Percentiles rank a stretch among this genome's conserved stretches.
Conservation (phyloP, 2,113 vertebrate genomes). For the Gracilinanus agilis region DNA sequence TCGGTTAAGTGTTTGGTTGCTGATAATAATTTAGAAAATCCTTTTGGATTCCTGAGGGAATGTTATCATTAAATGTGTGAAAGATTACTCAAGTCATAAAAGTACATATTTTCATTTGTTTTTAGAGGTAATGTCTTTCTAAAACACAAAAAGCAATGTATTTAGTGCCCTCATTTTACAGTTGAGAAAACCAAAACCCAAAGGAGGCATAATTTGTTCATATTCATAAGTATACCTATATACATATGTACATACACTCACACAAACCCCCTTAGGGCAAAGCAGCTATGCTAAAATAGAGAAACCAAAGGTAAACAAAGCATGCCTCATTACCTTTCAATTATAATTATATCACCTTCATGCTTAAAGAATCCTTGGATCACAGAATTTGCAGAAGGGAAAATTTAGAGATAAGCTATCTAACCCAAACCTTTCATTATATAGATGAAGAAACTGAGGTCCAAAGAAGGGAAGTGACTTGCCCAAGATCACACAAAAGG, state of each 20-base stretch:
- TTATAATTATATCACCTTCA: slow-evolving; percentile 3
- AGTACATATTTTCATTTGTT: neutral
- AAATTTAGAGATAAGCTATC: neutral
- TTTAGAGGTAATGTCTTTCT: slow-evolving; percentile 26
- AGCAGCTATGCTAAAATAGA: neutral
- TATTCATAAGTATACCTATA: neutral
- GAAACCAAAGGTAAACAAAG: neutral
- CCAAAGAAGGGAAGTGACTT: neutral
- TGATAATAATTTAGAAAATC: slow-evolving; percentile 46
- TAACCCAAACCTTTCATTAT: neutral
- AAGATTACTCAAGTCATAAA: slow-evolving; percentile 57
- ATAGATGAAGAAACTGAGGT: slow-evolving; percentile 16
- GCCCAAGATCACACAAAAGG: neutral
- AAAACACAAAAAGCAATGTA: neutral
- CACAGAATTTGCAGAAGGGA: neutral
- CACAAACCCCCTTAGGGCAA: neutral
- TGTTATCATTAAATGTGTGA: slow-evolving; percentile 60
- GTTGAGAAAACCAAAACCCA: neutral
- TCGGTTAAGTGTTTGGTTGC: slow-evolving; percentile 32
- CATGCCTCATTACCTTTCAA: neutral
- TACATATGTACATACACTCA: neutral
- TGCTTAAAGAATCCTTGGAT: slow-evolving; percentile 1
- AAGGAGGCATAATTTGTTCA: neutral
- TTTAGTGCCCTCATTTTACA: slow-evolving; percentile 48
- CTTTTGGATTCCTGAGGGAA: slow-evolving; percentile 41